Conservation (phyloP, 2,888 invertebrate genomes). For the Lobophora halterata region DNA sequence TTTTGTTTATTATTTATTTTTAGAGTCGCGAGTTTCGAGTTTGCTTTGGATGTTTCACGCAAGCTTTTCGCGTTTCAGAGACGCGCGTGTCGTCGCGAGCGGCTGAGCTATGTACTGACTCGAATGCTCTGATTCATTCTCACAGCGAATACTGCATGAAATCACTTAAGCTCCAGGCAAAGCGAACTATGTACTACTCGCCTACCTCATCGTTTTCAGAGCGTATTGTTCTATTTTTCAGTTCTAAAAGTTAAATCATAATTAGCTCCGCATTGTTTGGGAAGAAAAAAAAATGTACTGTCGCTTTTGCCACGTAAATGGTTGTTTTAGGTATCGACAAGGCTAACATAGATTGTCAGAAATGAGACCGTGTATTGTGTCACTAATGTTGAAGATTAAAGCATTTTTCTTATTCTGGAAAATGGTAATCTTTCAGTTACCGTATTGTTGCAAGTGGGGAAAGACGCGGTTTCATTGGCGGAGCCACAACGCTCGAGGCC, state of each 20-base stretch:
- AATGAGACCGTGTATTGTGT: constrained; percentile 9
- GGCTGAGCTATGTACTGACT: constrained; percentile 52
- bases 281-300: not conserved
- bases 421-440: constrained; percentile 58
- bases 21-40: constrained; percentile 32
- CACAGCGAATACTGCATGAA: constrained; percentile 31
- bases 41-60: constrained; percentile 37
- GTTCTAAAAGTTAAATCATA: not conserved
- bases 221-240: not conserved
- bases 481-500: constrained; percentile 58
- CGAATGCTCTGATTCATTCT: constrained; percentile 37
- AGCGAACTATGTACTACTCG: constrained; percentile 32
- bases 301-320: not conserved
- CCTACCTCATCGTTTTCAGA: constrained; percentile 24
- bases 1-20: constrained; percentile 30
- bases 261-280: not conserved
- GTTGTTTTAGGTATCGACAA: not conserved
- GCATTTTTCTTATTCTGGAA: constrained; percentile 52
- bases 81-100: constrained; percentile 43
- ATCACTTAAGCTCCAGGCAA: constrained; percentile 28
- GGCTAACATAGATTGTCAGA: constrained; percentile 24
- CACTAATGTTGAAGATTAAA: constrained; percentile 37
- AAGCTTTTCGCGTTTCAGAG: constrained; percentile 43
- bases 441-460: constrained; percentile 60
- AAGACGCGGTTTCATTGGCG: constrained; percentile 66